These are phyloP conservation scores for Lepisosteus oculatus DNA, from an alignment of 2,113 vertebrate species.

Conservation along the genomic window DNA sequence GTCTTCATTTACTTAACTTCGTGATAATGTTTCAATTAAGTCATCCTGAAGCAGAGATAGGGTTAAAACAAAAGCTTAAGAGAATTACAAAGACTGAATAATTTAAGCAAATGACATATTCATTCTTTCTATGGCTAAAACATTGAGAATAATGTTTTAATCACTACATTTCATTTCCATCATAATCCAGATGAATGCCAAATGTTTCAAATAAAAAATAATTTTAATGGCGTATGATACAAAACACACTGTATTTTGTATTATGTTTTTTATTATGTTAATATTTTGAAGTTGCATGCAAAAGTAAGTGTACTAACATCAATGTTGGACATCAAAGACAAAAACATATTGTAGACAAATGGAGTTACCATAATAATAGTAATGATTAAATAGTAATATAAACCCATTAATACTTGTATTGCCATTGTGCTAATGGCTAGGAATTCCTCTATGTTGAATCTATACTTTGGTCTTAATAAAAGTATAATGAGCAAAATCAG, in stretches of 20 bases:
- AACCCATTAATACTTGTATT: conserved; percentile 72
- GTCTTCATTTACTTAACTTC: conserved; percentile 76
- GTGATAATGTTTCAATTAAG: conserved; percentile 79
- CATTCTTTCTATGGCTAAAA: conserved; percentile 53
- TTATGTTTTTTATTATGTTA: not conserved
- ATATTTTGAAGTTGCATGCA: not conserved
- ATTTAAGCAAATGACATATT: conserved; percentile 69
- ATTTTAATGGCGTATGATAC: too few species aligned
- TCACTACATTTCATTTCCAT: too few species aligned
- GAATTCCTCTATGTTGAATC: conserved; percentile 74
- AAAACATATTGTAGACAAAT: not conserved
- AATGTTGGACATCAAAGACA: not conserved
- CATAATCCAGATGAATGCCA: too few species aligned
- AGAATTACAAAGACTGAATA: conserved; percentile 73
- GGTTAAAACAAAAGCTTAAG: conserved; percentile 70
- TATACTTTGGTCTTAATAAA: conserved; percentile 67
- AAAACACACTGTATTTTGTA: too few species aligned
- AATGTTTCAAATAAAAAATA: too few species aligned
- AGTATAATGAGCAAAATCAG: conserved; percentile 77
- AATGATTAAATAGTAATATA: conserved; percentile 75
- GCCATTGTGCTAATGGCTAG: conserved; percentile 69
- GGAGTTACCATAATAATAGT: conserved; percentile 68
- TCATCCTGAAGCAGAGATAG: conserved; percentile 64
- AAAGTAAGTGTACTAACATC: not conserved
- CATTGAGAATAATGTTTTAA: conserved; percentile 3